Evolutionary conservation across 2,888 invertebrate genomes (phyloP), one percentile per base, ranked within the genome.

Genomic region (Eristalinus sepulchralis): DNA sequence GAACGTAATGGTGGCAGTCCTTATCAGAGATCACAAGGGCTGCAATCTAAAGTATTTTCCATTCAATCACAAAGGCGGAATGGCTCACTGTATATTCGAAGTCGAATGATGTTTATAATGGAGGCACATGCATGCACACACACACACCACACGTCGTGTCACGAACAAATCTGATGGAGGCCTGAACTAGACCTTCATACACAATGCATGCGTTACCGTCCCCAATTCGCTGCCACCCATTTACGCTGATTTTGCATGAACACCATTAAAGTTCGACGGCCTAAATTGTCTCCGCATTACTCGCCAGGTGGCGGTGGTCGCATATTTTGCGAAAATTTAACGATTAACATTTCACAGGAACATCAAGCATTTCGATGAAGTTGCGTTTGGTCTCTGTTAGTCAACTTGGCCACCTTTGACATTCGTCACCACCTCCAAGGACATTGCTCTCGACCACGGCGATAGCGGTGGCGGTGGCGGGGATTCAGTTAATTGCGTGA

Each of bases 131-230:
- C 39, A 47, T 47, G 47, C 47, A 8, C 47, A 17, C 47, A 72
- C 63, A 53, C 11, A 20, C 22, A 47, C 11, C 27, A 10, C 62
- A 78, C 67, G 71, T 67, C 72, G 60, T 72, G 67, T 55, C 62
- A 67, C 36, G 62, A 55, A 63, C 34, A 59, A 36, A 17, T 11
- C 53, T 59, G 64, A 2, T 20, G 71, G 60, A 62, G 64, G 62
- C 39, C 33, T 75, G 71, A 82, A 82, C 82, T 82, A 82, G 83
- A 83, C 83, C 83, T 72, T 62, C 31, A 27, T 33, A 33, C 33
- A 57, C 31, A 20, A 8, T 6, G 17, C 17, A 47, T 13, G 5
- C 39, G n/a, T 47, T 66, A 39, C 10, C 22, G 24, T 9, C 64
- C 47, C 47, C 27, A 27, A 27, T 47, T 47, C 9, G 36, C 11